Evolutionary conservation across 2,888 invertebrate species (phyloP), one percentile per base, ranked within the genome.

Genomic region (Ditula angustiorana): DNA sequence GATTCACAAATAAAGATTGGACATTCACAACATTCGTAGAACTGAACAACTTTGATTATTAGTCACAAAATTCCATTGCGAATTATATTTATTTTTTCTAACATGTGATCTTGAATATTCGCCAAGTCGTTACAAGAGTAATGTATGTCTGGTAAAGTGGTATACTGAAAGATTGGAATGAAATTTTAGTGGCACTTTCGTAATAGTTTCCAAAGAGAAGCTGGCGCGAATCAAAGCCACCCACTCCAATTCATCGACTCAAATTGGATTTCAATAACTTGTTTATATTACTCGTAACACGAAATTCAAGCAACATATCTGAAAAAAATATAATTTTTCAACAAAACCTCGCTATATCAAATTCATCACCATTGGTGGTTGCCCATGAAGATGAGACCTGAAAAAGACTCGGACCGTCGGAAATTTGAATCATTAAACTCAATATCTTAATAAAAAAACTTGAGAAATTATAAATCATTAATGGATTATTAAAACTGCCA

Each of bases 1-100:
- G 7, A n/a, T 13, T 13, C 8, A 47, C 23, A 47, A 23, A n/a
- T 23, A 13, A 5, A 11, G 35, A 37, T 37, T 16, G 13, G 13
- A 28, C 26, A 52, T 8, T 30, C 11, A 11, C 7, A 37, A 16
- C 24, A 46, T 47, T 60, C 23, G n/a, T 28, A n/a, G 28, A 60
- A 49, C 28, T 49, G 26, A n/a, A 21, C 41, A 60, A 52, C 4
- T 41, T 60, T 41, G 60, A 60, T 60, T n/a, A n/a, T n/a, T 37
- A 60, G 21, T 41, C 41, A 41, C 50, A 13, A 50, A 60, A 50
- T 13, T 60, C 23, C 5, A 52, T 24, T 26, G 16, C 16, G 26
- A 24, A 30, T 30, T 30, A 30, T 41, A 16, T 50, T 30, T 23
- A 23, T 21, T 23, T 23, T 30, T 23, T 30, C 21, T 52, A 28